A percentile compares a stretch with the other conserved stretches of the same genome.
These are phyloP conservation scores for Akabosia matsudoensis DNA, from an alignment of 1,140 invertebrate genomes.

Conservation along the genomic window DNA sequence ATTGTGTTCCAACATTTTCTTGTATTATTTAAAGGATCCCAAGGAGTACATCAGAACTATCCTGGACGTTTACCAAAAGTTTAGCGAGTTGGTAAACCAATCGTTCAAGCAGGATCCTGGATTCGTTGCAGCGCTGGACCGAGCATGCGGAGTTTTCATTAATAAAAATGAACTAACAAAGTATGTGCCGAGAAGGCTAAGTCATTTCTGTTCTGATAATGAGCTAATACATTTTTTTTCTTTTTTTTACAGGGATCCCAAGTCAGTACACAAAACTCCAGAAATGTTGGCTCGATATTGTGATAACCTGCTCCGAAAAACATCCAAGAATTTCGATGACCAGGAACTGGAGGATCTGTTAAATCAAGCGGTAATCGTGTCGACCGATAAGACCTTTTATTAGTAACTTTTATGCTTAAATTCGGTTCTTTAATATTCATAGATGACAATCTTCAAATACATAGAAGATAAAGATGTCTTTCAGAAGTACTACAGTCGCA, in stretches of 20 bases:
- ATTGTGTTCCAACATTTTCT: no score
- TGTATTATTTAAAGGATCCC: neutral
- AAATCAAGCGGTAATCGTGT: constrained; percentile 8
- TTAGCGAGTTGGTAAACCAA: neutral
- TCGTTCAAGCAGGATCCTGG: constrained; percentile 27
- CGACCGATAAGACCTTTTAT: no score
- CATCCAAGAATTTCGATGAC: neutral
- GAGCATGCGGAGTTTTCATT: constrained; percentile 25
- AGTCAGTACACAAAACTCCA: constrained; percentile 16
- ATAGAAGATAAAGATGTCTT: constrained; percentile 99
- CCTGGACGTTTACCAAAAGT: neutral
- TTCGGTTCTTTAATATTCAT: no score
- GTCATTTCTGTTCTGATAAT: neutral
- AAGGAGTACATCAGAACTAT: constrained; percentile 11
- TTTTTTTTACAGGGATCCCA: neutral
- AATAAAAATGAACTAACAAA: constrained; percentile 15
- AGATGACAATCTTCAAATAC: constrained; percentile 99
- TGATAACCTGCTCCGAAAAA: neutral
- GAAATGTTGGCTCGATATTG: constrained; percentile 63
- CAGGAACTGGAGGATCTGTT: neutral
- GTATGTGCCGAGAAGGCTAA: no score
- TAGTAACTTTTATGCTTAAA: constrained; percentile 5
- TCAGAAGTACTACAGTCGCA: constrained; percentile 99
- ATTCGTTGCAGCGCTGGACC: constrained; percentile 24
- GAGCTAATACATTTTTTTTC: neutral